These are phyloP conservation scores for Helicolenus hilgendorfi DNA, from an alignment of 2,797 vertebrate genomes.

Conservation along the genomic window DNA sequence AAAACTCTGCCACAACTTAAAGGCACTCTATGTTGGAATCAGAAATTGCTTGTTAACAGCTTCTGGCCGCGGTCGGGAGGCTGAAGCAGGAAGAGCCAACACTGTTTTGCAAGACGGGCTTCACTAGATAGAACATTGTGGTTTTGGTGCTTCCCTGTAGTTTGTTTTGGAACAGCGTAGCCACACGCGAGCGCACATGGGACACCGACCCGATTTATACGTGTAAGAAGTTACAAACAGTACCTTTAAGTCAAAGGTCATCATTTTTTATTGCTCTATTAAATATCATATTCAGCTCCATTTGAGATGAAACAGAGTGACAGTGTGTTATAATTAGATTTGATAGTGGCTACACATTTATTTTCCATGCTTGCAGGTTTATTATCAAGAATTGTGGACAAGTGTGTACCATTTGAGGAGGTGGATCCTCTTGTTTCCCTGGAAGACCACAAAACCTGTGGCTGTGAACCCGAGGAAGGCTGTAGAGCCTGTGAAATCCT, in stretches of 20 bases:
- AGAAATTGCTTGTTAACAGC: too few relatives aligned
- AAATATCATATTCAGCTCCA: background rate
- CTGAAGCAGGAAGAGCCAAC: too few relatives aligned
- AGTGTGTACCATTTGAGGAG: conserved; percentile 96
- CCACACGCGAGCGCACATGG: too few relatives aligned
- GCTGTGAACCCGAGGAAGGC: conserved; percentile 98
- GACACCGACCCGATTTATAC: too few relatives aligned
- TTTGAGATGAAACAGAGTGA: background rate
- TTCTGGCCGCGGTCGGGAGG: too few relatives aligned
- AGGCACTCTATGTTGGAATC: too few relatives aligned
- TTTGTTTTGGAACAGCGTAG: too few relatives aligned
- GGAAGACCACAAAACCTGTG: conserved; percentile 98
- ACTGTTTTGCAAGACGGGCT: too few relatives aligned
- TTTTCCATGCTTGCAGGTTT: background rate
- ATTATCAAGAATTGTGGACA: background rate
- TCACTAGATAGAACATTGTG: too few relatives aligned
- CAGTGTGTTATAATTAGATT: background rate
- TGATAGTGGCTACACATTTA: background rate
- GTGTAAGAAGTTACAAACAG: too few relatives aligned
- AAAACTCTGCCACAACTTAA: background rate
- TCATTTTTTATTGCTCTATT: background rate
- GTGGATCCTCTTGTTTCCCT: conserved; percentile 99
- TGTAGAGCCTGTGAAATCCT: conserved; percentile 97
- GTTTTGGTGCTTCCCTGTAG: too few relatives aligned
- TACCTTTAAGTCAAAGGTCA: background rate